phyloP scores from a whole-genome alignment of 2,797 vertebrate species.

The Somateria mollissima region DNA sequence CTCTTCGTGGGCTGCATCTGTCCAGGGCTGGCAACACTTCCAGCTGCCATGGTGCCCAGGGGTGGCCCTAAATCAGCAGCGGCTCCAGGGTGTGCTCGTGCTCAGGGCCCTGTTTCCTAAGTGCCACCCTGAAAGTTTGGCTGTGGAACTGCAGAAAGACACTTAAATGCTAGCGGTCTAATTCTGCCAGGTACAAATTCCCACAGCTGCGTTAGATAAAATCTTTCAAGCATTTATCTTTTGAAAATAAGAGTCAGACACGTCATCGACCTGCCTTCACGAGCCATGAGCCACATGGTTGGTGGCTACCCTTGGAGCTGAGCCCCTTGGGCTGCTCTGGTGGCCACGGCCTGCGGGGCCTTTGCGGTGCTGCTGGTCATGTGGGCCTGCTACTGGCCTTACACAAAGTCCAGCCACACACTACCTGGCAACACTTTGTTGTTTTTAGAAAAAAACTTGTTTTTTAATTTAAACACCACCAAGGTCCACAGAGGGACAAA shows the following conservation, averaged over 20 bases:
- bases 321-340: not conserved
- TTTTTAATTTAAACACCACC: too few species aligned
- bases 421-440: not conserved
- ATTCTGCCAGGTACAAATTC: not conserved
- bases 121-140: not conserved
- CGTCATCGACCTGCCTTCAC: not conserved
- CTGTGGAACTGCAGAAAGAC: rapidly evolving
- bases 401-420: not conserved
- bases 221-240: not conserved
- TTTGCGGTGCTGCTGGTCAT: not conserved
- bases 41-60: not conserved
- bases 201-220: not conserved
- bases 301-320: not conserved
- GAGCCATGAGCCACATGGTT: not conserved
- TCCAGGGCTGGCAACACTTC: not conserved
- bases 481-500: not conserved
- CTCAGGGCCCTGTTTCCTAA: not conserved
- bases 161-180: not conserved
- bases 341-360: rapidly evolving
- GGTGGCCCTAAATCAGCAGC: not conserved
- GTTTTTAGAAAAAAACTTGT: too few species aligned
- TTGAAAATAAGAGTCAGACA: not conserved
- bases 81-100: rapidly evolving
- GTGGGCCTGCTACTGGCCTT: not conserved
- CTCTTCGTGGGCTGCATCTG: not conserved